A percentile compares a stretch with the other conserved stretches of the same genome.
Conservation (phyloP, 2,113 vertebrate genomes). For the Origma solitaria region DNA sequence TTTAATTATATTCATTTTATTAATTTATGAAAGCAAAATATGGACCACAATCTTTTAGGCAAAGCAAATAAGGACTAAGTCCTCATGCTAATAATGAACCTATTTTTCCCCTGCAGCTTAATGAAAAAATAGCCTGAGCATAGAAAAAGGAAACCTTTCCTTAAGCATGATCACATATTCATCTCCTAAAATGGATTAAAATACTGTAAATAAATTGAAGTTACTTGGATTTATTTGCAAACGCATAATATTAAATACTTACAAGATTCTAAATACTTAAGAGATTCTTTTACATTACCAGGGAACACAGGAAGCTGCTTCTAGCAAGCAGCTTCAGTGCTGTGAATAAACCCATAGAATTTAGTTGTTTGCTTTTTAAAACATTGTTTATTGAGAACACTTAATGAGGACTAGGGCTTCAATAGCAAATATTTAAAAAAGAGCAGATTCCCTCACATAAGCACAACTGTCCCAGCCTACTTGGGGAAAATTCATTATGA, state of each 20-base stretch:
- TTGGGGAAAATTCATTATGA: background rate
- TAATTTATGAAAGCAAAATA: slow-evolving; percentile 25
- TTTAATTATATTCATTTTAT: background rate
- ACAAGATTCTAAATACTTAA: background rate
- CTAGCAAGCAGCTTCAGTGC: background rate
- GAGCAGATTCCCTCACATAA: background rate
- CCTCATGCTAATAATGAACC: background rate
- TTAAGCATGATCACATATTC: background rate
- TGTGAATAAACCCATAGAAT: slow-evolving; percentile 50
- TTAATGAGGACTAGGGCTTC: slow-evolving; percentile 30
- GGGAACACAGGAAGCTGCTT: slow-evolving; percentile 30
- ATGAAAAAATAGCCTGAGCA: background rate
- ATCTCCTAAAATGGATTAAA: background rate
- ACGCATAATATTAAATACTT: background rate
- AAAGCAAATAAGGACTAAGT: background rate
- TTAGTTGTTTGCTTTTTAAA: slow-evolving; percentile 42
- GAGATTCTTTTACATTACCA: slow-evolving; percentile 36
- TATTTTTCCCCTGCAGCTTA: background rate
- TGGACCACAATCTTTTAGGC: background rate
- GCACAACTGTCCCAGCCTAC: background rate
- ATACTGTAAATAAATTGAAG: background rate
- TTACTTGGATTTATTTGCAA: slow-evolving; percentile 30
- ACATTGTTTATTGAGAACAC: slow-evolving; percentile 44
- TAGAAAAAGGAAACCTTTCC: background rate
- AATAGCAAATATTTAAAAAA: slow-evolving; percentile 53